These are phyloP conservation scores for Xenus cinereus DNA, from an alignment of 2,113 vertebrate species.

Conservation along the genomic window DNA sequence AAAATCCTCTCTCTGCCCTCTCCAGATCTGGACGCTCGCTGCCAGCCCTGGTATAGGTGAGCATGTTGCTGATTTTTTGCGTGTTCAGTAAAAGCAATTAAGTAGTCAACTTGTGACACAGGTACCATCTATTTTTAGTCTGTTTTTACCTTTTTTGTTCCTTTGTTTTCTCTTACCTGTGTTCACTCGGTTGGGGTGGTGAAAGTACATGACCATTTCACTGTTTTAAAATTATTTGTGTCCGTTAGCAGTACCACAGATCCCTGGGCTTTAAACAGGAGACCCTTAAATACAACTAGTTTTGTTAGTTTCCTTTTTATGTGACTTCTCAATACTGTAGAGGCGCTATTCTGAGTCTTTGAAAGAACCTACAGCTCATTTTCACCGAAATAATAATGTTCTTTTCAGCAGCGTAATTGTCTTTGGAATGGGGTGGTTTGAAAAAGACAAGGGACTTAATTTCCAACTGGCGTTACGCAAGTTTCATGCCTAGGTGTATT, in stretches of 20 bases:
- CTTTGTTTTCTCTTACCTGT: neutral
- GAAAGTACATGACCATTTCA: rapidly evolving
- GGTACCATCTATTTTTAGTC: neutral
- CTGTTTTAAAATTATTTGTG: neutral
- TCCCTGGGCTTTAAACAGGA: neutral
- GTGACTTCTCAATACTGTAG: neutral
- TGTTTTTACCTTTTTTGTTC: neutral
- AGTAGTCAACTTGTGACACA: neutral
- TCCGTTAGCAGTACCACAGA: neutral
- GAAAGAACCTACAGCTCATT: neutral
- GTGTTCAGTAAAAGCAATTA: neutral
- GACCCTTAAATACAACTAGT: neutral
- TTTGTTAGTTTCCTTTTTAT: neutral
- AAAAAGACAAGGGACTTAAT: neutral
- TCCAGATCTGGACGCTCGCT: neutral
- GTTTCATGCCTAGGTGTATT: neutral
- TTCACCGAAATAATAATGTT: neutral
- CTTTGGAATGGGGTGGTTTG: neutral
- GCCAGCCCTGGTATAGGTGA: neutral
- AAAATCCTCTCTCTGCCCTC: neutral
- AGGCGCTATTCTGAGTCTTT: neutral
- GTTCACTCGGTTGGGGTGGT: neutral
- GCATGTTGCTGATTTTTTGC: neutral
- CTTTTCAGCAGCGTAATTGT: neutral
- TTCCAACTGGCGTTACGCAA: neutral